Conservation (phyloP, 92 coral and sea anemone genomes). For the Umimayanthus chanpuru region DNA sequence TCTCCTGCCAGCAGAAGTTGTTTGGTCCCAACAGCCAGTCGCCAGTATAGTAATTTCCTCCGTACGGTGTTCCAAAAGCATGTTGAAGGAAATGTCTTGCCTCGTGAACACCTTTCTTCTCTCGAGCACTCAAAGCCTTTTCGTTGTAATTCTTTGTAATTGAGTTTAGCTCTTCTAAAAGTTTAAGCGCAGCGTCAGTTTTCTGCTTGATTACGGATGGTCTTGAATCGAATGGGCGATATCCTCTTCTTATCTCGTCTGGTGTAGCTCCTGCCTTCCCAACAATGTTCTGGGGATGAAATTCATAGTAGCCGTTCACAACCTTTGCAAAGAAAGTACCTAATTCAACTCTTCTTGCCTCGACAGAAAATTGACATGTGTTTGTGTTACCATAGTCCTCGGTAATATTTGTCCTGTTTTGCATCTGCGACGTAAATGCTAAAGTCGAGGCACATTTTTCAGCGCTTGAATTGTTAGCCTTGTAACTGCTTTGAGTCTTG, state of each 20-base stretch:
- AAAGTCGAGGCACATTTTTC: background rate
- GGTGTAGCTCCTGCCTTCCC: conserved; percentile 29
- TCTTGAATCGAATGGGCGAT: conserved; percentile 71
- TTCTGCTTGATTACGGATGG: conserved; percentile 65
- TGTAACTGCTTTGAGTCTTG: background rate
- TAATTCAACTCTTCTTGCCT: conserved; percentile 58
- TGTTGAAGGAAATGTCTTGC: conserved; percentile 63
- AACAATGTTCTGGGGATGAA: conserved; percentile 46
- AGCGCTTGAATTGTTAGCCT: background rate
- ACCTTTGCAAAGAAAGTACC: conserved; percentile 62
- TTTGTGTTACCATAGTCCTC: conserved; percentile 23
- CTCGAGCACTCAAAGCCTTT: conserved; percentile 53
- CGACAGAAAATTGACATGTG: conserved; percentile 54
- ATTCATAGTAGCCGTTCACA: conserved; percentile 34
- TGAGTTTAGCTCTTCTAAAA: conserved; percentile 51
- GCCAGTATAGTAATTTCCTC: conserved; percentile 79
- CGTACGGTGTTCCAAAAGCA: conserved; percentile 73
- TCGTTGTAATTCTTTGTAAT: conserved; percentile 52
- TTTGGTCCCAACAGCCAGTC: conserved; percentile 93
- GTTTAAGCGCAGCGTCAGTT: conserved; percentile 64
- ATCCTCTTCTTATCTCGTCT: conserved; percentile 53
- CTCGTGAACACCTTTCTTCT: conserved; percentile 62
- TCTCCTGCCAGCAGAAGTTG: conserved; percentile 84
- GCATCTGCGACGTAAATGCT: background rate
- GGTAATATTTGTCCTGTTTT: conserved; percentile 27